Conservation (phyloP, 2,113 vertebrate species). For the Mus pahari region DNA sequence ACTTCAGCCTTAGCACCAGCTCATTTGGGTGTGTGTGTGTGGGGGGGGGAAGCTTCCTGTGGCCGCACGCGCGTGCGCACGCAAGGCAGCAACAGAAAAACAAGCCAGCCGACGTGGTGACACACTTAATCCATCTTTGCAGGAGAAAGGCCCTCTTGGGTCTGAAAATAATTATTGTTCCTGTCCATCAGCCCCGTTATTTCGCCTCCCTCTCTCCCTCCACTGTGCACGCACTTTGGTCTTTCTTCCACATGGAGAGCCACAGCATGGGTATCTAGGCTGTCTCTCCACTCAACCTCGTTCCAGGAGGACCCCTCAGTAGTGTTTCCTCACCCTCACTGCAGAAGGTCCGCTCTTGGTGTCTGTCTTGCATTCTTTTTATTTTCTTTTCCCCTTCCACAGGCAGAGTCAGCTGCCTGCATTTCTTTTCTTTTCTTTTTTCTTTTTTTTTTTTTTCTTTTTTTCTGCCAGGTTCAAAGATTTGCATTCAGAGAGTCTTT, state of each 20-base stretch:
- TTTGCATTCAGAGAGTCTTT: slow-evolving; percentile 77
- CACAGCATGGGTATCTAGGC: background rate
- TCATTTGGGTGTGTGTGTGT: background rate
- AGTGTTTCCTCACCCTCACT: background rate
- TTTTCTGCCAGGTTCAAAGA: slow-evolving; percentile 62
- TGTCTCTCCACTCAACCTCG: fast-evolving
- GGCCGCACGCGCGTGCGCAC: background rate
- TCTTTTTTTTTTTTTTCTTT: slow-evolving; percentile 31
- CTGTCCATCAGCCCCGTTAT: background rate
- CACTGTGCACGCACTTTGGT: background rate
- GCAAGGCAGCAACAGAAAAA: background rate
- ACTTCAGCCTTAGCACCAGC: background rate
- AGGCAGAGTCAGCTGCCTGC: slow-evolving; percentile 63
- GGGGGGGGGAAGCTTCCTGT: background rate
- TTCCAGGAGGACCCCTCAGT: background rate
- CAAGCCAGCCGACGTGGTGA: slow-evolving; percentile 17
- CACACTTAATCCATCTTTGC: slow-evolving; percentile 34
- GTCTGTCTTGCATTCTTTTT: background rate
- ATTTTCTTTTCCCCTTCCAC: slow-evolving; percentile 18
- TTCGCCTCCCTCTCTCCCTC: background rate
- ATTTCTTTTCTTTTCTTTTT: background rate
- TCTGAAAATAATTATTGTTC: slow-evolving; percentile 49
- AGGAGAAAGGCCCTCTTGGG: slow-evolving; percentile 54
- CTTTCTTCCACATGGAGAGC: background rate
- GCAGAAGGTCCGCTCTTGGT: background rate